phyloP scores from a whole-genome alignment of 2,888 invertebrate genomes.

The Acleris literana region DNA sequence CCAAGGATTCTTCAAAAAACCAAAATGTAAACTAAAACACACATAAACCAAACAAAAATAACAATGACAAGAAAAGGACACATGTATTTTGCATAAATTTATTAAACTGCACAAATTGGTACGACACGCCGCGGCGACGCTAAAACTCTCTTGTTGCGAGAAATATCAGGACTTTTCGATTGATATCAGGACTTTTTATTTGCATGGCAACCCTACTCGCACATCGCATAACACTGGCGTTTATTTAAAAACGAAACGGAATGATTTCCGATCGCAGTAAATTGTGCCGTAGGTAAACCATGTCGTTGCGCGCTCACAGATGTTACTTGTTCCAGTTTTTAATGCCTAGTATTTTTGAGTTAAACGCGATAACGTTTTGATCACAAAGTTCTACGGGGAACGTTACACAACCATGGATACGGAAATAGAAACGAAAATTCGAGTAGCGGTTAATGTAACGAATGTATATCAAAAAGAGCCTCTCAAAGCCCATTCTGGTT shows the following conservation, averaged over 20 bases:
- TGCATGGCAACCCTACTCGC: not conserved
- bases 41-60: too few relatives aligned
- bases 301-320: slow-evolving; percentile 62
- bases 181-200: too few relatives aligned
- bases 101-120: too few relatives aligned
- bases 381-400: slow-evolving; percentile 20
- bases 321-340: slow-evolving; percentile 60
- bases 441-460: not conserved
- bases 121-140: too few relatives aligned
- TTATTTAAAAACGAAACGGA: slow-evolving; percentile 57
- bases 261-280: slow-evolving; percentile 72
- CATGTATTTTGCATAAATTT: too few relatives aligned
- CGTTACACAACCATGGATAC: not conserved
- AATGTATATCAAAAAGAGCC: slow-evolving; percentile 11
- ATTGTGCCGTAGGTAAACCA: slow-evolving; percentile 61
- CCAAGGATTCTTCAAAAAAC: too few relatives aligned
- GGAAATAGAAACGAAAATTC: not conserved
- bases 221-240: slow-evolving; percentile 41
- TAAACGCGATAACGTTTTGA: slow-evolving; percentile 37
- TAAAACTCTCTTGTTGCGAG: too few relatives aligned
- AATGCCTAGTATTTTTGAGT: slow-evolving; percentile 55
- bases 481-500: slow-evolving; percentile 10
- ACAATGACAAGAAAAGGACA: too few relatives aligned
- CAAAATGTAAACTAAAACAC: too few relatives aligned
- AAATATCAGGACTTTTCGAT: too few relatives aligned